These are phyloP conservation scores for Oscheius sp. DNA, from an alignment of 2,888 invertebrate species.

Conservation along the genomic window DNA sequence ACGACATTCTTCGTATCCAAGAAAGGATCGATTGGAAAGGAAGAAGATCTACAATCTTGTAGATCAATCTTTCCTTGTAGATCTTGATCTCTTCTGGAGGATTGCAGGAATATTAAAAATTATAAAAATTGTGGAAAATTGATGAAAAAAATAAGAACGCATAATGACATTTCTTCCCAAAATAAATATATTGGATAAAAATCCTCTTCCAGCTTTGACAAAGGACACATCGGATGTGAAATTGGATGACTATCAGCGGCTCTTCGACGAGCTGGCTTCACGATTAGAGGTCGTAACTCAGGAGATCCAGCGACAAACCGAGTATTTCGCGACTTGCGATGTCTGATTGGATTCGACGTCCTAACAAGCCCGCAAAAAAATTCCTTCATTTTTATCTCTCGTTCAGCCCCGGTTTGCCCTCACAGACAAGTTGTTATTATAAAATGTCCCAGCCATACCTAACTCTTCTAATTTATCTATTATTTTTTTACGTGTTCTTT, in stretches of 20 bases:
- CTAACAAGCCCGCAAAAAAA: too few relatives aligned
- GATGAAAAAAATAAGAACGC: too few relatives aligned
- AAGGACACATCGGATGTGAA: conserved; percentile 61
- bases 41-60: too few relatives aligned
- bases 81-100: too few relatives aligned
- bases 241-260: conserved; percentile 54
- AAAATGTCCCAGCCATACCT: not conserved
- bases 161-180: too few relatives aligned
- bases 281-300: conserved; percentile 58
- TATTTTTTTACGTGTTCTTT: not conserved
- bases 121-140: too few relatives aligned
- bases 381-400: conserved; percentile 2
- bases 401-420: conserved; percentile 16
- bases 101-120: too few relatives aligned
- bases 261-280: conserved; percentile 50
- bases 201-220: conserved; percentile 63
- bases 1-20: too few relatives aligned
- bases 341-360: conserved; percentile 33
- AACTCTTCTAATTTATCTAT: not conserved
- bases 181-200: too few relatives aligned
- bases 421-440: conserved; percentile 20
- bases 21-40: too few relatives aligned
- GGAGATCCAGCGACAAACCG: conserved; percentile 58
- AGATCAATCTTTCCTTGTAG: too few relatives aligned
- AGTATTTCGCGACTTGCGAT: conserved; percentile 63